Evolutionary conservation across 1,140 invertebrate species (phyloP).

Genomic region (Oedothorax gibbosus): DNA sequence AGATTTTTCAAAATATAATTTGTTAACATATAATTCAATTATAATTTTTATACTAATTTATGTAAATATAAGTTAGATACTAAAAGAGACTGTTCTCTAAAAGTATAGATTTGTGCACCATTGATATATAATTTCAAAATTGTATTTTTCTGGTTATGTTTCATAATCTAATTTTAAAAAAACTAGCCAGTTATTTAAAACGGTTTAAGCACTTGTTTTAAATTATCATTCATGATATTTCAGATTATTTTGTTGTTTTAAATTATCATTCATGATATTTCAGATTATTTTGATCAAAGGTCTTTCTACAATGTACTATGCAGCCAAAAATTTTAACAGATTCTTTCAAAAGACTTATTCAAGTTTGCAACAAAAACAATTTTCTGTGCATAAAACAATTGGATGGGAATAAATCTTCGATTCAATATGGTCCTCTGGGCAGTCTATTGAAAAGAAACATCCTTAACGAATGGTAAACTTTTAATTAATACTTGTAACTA

Average conservation of each 20-base stretch:
- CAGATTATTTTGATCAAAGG: not conserved
- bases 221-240: constrained; percentile 3
- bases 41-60: too few relatives aligned
- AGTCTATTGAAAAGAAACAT: constrained; percentile 17
- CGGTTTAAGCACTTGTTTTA: not conserved
- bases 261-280: constrained; percentile 3
- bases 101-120: too few relatives aligned
- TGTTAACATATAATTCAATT: too few relatives aligned
- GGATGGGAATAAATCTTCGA: not conserved
- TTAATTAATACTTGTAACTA: not conserved
- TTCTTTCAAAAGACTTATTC: constrained; percentile 15
- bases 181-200: constrained; percentile 4
- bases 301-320: constrained; percentile 5
- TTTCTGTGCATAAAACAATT: constrained; percentile 1
- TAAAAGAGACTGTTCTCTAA: too few relatives aligned
- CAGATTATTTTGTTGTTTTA: not conserved
- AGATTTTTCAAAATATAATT: too few relatives aligned
- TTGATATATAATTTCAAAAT: too few relatives aligned
- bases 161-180: not conserved
- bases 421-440: constrained; percentile 27
- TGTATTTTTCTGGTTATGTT: too few relatives aligned
- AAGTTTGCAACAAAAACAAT: not conserved
- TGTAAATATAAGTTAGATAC: too few relatives aligned
- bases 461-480: constrained; percentile 39
- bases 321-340: not conserved